A percentile compares a stretch with the other conserved stretches of the same genome.
phyloP scores from a whole-genome alignment of 2,797 vertebrate species.

The Platyrinchus mystaceus region DNA sequence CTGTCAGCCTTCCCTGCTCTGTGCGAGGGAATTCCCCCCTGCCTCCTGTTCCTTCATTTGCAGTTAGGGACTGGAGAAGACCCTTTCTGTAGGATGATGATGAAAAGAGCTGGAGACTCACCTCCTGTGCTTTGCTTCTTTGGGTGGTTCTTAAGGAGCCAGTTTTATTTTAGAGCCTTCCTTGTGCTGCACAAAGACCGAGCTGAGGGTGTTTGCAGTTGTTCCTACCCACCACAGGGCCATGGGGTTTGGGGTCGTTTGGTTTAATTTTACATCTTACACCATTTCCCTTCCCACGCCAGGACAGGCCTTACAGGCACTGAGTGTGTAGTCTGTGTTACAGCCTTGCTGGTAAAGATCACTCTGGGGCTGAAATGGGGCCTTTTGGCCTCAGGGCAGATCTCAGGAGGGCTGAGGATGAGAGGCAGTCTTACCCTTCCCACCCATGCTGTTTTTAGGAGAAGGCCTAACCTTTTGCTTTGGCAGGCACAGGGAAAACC shows the following conservation, averaged over 20 bases:
- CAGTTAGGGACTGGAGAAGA: not conserved
- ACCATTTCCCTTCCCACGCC: fast-evolving
- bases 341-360: not conserved
- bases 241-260: fast-evolving
- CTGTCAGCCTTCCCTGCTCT: not conserved
- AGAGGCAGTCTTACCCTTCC: not conserved
- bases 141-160: not conserved
- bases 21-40: not conserved
- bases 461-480: not conserved
- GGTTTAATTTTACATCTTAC: not conserved
- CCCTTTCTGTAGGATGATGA: not conserved
- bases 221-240: not conserved
- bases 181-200: fast-evolving
- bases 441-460: not conserved
- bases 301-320: not conserved
- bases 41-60: not conserved
- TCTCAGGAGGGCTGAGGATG: not conserved
- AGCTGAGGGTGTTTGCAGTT: not conserved
- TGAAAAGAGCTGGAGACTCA: not conserved
- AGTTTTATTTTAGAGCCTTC: not conserved
- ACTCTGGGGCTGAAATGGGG: fast-evolving
- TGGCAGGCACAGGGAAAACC: not conserved
- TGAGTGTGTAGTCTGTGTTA: fast-evolving
- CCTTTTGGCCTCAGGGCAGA: not conserved
- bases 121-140: not conserved